Evolutionary conservation across 2,797 vertebrate genomes (phyloP), one percentile per base, ranked within the genome.

Genomic region (Rousettus madagascariensis): DNA sequence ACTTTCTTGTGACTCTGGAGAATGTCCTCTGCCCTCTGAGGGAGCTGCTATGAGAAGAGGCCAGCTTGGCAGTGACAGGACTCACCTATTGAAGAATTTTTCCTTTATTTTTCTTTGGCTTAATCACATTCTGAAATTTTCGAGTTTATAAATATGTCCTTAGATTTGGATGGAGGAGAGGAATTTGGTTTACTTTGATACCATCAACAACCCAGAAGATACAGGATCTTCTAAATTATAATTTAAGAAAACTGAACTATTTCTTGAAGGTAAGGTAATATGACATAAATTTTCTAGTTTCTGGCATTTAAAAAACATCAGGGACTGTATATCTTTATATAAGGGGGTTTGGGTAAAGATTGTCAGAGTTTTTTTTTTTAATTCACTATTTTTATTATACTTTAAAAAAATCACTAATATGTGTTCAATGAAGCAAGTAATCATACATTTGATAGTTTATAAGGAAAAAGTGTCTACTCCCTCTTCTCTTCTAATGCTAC

Each of bases 321-420:
- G 59, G 2, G 5, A 63, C 22, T 51, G 7, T 49, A 66, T 3
- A 80, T 0, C 15, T 61, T 77, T 86, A 72, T 46, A 49, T 36
- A 41, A 91, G 30, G 46, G 22, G 12, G 2, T 49, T 66, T 90
- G 46, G 33, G 17, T 69, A 33, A 57, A 79, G 38, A 74, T 33
- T 20, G 26, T 68, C 30, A 92, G 24, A 61, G 49, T 8, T 84
- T 93, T 36, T 85, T 38, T 95, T 4, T 4, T 71, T 12, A 79
- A 65, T 79, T 65, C 24, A 66, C 26, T 84, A 16, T 65, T 65
- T 78, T 90, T 75, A 20, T 86, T 77, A 82, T n/a, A 28, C 75
- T 79, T 59, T 33, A n/a, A 1, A 65, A 89, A 96, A 86, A 46
- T 79, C 22, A 82, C 7, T 41, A 63, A 74, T 53, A n/a, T 0